A percentile compares a stretch with the other conserved stretches of the same genome.
Evolutionary conservation across 2,797 vertebrate genomes (phyloP).

Genomic region (Morus bassanus): DNA sequence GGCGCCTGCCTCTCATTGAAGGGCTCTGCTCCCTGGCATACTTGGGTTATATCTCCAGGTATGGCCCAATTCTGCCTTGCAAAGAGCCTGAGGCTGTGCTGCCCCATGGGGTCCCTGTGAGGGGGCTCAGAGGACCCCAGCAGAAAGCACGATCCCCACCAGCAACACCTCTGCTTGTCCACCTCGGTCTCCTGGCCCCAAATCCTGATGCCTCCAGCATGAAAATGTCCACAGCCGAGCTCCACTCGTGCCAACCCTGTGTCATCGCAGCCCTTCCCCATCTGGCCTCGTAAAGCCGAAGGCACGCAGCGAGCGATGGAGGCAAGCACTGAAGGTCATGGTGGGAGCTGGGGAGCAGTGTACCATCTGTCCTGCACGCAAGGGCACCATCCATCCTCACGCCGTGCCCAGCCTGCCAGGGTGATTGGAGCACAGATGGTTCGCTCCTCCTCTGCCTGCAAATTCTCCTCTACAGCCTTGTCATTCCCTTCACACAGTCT

Average conservation of each 20-base stretch:
- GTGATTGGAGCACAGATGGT: not conserved
- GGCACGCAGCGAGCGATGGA: not conserved
- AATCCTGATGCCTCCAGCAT: not conserved
- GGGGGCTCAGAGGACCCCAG: not conserved
- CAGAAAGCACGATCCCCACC: not conserved
- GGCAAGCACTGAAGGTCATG: not conserved
- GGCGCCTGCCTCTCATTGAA: not conserved
- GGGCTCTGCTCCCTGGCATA: not conserved
- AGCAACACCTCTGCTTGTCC: not conserved
- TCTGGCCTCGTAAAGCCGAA: not conserved
- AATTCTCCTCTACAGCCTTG: not conserved
- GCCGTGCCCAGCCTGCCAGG: not conserved
- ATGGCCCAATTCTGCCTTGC: not conserved
- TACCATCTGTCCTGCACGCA: not conserved
- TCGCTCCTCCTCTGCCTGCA: not conserved
- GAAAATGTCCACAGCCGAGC: not conserved
- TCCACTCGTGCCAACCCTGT: fast-evolving
- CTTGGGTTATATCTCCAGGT: not conserved
- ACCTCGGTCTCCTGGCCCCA: not conserved
- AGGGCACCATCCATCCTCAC: not conserved
- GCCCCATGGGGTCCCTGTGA: not conserved
- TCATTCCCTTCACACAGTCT: not conserved
- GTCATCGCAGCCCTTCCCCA: not conserved
- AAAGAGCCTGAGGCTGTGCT: not conserved
- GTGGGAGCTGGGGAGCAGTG: not conserved